These are phyloP conservation scores for Teleopsis dalmanni DNA, from an alignment of 1,140 invertebrate species.

Conservation along the genomic window DNA sequence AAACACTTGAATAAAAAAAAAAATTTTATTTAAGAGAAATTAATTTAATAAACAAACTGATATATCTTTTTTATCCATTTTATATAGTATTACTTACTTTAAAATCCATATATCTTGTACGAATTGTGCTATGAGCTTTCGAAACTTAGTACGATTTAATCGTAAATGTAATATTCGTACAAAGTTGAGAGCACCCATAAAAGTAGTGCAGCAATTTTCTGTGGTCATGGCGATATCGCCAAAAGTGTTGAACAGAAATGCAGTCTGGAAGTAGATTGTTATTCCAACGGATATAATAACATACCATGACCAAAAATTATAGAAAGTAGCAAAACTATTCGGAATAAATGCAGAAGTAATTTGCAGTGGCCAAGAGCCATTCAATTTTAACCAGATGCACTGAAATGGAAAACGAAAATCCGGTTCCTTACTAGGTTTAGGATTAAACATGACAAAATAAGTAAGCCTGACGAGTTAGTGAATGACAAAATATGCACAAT, in stretches of 20 bases:
- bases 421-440: constrained; percentile 10
- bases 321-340: constrained; percentile 1
- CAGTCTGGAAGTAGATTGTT: constrained; percentile 33
- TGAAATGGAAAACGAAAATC: constrained; percentile 29
- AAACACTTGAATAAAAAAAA: too few species aligned
- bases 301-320: constrained; percentile 33
- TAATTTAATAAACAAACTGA: background rate
- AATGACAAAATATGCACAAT: too few species aligned
- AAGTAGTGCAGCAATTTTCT: constrained; percentile 40
- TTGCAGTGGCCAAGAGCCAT: constrained; percentile 36
- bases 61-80: too few species aligned
- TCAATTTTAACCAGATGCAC: constrained; percentile 39
- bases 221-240: constrained; percentile 36
- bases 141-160: constrained; percentile 23
- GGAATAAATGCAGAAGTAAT: background rate
- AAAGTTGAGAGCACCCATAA: constrained; percentile 39
- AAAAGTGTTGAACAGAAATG: constrained; percentile 26
- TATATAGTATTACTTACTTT: constrained; percentile 34
- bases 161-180: constrained; percentile 32
- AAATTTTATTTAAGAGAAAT: background rate
- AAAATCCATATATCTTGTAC: constrained; percentile 33
- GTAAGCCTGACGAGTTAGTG: too few species aligned
- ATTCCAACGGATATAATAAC: constrained; percentile 30
- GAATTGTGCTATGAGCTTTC: constrained; percentile 25
- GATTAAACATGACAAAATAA: constrained; percentile 18